A percentile compares a stretch with the other conserved stretches of the same genome.
Evolutionary conservation across 2,113 vertebrate species (phyloP).

Genomic region (Gallinago paraguaiae): DNA sequence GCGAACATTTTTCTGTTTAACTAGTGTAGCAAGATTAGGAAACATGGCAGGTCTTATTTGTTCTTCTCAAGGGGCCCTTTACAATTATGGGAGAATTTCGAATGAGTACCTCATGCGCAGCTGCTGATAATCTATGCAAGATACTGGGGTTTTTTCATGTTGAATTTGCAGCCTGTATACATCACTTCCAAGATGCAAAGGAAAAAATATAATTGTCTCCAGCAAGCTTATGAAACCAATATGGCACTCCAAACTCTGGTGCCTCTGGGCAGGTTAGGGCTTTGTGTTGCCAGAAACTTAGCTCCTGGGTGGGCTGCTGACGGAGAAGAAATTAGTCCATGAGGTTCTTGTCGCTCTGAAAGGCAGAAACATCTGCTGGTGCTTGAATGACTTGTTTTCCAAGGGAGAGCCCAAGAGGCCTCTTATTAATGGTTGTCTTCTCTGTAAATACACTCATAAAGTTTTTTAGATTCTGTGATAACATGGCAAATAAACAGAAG

Average conservation of each 20-base stretch:
- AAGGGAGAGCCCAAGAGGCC: neutral
- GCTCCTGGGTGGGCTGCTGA: neutral
- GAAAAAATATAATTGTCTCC: neutral
- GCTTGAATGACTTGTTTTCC: neutral
- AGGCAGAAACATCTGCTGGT: neutral
- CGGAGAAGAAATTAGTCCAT: neutral
- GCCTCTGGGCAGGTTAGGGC: neutral
- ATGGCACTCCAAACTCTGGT: neutral
- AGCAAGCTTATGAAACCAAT: neutral
- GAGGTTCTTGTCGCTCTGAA: neutral
- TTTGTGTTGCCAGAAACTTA: neutral
- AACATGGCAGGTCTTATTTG: conserved; percentile 54
- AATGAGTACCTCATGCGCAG: neutral
- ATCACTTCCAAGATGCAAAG: neutral
- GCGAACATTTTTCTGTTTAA: conserved; percentile 4
- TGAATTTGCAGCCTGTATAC: neutral
- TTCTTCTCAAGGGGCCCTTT: conserved; percentile 61
- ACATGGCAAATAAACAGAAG: neutral
- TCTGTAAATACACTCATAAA: neutral
- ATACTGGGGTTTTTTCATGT: neutral
- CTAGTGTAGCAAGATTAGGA: conserved; percentile 52
- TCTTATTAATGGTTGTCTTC: neutral
- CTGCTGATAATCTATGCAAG: conserved; percentile 3
- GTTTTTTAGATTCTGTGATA: neutral
- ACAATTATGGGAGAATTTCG: conserved; percentile 53